These are phyloP conservation scores for Hermaeophaga mercurialis DNA, from an alignment of 2,888 invertebrate species.

Conservation along the genomic window DNA sequence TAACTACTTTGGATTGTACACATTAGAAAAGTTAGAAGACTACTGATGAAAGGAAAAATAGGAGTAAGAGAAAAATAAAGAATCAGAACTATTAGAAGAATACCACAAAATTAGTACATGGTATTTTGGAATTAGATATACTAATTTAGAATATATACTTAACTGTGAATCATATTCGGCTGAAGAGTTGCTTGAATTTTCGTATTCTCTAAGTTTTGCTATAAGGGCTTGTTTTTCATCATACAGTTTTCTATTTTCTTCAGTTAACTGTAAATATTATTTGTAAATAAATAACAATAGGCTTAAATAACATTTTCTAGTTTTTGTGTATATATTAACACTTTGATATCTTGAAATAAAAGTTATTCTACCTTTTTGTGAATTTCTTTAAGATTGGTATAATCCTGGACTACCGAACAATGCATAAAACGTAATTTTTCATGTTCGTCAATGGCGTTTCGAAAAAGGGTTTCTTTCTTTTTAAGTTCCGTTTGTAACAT, in stretches of 20 bases:
- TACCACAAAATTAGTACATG: too few species aligned
- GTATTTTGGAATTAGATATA: too few species aligned
- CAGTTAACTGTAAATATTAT: slow-evolving; percentile 19
- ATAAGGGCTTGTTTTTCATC: slow-evolving; percentile 7
- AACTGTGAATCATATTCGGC: slow-evolving; percentile 25
- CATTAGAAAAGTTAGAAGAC: too few species aligned
- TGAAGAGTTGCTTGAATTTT: neutral
- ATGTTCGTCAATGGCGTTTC: slow-evolving; percentile 31
- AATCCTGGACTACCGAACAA: slow-evolving; percentile 30
- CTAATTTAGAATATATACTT: slow-evolving; percentile 14
- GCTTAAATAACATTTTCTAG: too few species aligned
- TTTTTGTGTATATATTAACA: too few species aligned
- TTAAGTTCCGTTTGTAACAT: slow-evolving; percentile 34
- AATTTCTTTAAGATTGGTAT: slow-evolving; percentile 29
- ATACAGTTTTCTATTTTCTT: slow-evolving; percentile 4
- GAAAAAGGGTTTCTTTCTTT: slow-evolving; percentile 29
- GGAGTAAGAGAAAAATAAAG: too few species aligned
- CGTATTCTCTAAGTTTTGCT: neutral
- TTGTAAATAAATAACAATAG: too few species aligned
- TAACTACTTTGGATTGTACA: too few species aligned
- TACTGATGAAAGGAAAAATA: too few species aligned
- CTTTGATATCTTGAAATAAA: too few species aligned
- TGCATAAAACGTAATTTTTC: slow-evolving; percentile 30
- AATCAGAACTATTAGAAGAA: too few species aligned
- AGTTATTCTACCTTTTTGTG: slow-evolving; percentile 33